Evolutionary conservation across 2,888 invertebrate genomes (phyloP).

Genomic region (Catocala sponsa): DNA sequence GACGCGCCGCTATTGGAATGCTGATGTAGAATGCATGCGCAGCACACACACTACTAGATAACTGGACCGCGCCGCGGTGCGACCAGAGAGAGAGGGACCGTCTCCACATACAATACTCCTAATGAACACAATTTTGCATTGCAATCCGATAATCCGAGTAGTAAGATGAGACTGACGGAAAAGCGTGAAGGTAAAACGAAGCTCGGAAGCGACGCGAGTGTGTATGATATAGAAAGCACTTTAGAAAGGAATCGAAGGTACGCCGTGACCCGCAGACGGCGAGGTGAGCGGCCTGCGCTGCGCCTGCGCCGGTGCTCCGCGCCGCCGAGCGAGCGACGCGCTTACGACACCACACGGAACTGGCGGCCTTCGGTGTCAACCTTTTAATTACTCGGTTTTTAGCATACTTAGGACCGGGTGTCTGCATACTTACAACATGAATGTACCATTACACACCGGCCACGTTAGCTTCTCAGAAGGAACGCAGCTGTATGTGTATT

Average conservation of each 20-base stretch:
- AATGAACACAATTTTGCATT: constrained; percentile 54
- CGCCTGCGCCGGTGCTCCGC: constrained; percentile 62
- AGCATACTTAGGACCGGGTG: constrained; percentile 53
- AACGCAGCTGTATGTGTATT: neutral
- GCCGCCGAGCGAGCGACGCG: constrained; percentile 23
- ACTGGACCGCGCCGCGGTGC: constrained; percentile 61
- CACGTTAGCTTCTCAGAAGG: neutral
- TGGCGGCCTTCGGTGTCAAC: constrained; percentile 83
- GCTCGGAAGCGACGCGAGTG: constrained; percentile 64
- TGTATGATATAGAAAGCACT: constrained; percentile 84
- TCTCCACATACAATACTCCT: constrained; percentile 59
- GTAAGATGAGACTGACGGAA: constrained; percentile 69
- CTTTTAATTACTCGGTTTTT: constrained; percentile 80
- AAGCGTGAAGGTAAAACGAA: constrained; percentile 72
- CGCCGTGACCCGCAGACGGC: constrained; percentile 80
- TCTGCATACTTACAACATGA: constrained; percentile 28
- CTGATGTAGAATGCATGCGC: constrained; percentile 78
- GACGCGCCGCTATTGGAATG: constrained; percentile 81
- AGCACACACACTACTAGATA: constrained; percentile 64
- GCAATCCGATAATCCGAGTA: constrained; percentile 64
- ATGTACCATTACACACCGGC: neutral
- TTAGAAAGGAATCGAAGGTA: constrained; percentile 87
- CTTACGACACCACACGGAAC: constrained; percentile 81
- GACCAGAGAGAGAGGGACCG: constrained; percentile 61
- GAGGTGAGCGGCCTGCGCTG: constrained; percentile 75